Evolutionary conservation across 2,113 vertebrate genomes (phyloP).

Genomic region (Cottus gobio): DNA sequence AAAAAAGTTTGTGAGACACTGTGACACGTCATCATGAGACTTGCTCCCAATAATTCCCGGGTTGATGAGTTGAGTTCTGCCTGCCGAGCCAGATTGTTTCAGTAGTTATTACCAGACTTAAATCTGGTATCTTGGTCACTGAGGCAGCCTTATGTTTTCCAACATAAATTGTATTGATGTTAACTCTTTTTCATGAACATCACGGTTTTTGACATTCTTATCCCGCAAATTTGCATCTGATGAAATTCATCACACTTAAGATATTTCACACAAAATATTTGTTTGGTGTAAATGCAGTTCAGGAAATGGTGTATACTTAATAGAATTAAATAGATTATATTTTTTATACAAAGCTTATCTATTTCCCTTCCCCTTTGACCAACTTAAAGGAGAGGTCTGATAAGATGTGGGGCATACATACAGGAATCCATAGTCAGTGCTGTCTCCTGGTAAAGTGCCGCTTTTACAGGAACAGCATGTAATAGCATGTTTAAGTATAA

Average conservation of each 20-base stretch:
- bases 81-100: neutral
- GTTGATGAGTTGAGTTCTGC: neutral
- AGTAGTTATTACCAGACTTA: neutral
- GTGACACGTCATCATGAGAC: neutral
- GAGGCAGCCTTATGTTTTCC: neutral
- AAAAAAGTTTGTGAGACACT: neutral
- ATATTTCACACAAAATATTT: too few species aligned
- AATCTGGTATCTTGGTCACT: neutral
- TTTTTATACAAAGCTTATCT: neutral
- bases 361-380: neutral
- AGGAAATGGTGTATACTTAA: neutral
- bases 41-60: neutral
- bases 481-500: conserved; percentile 65
- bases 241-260: neutral
- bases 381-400: neutral
- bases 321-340: neutral
- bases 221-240: neutral
- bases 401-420: neutral
- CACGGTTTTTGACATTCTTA: neutral
- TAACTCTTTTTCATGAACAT: neutral
- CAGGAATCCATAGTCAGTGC: conserved; percentile 41
- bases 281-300: neutral
- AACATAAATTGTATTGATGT: neutral
- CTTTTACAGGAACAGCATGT: conserved; percentile 67
- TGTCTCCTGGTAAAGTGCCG: conserved; percentile 42